Conservation (phyloP, 1,140 invertebrate genomes). For the Cataglyphis hispanica region DNA sequence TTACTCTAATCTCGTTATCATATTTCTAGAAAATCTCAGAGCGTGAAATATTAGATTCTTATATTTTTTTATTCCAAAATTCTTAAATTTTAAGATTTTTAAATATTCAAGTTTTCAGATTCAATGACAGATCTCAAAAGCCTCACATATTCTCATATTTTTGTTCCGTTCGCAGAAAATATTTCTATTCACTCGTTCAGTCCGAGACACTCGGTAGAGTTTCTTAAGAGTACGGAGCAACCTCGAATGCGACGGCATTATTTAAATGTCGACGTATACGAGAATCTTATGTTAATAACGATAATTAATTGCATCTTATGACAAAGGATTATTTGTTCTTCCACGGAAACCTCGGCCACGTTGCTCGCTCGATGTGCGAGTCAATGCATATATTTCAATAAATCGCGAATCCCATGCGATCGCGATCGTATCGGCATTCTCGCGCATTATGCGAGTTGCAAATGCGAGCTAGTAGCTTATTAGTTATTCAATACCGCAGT, state of each 20-base stretch:
- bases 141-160: not conserved
- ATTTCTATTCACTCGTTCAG: not conserved
- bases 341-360: not conserved
- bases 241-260: not conserved
- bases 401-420: constrained; percentile 19
- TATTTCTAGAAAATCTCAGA: no score
- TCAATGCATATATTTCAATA: constrained; percentile 44
- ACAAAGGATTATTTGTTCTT: constrained; percentile 41
- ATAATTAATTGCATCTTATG: constrained; percentile 52
- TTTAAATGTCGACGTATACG: constrained; percentile 35
- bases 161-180: not conserved
- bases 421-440: constrained; percentile 1
- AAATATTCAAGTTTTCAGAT: not conserved
- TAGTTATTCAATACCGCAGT: constrained; percentile 24
- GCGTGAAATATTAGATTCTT: not conserved
- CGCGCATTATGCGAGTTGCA: not conserved
- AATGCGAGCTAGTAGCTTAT: constrained; percentile 6
- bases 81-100: not conserved
- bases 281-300: constrained; percentile 51
- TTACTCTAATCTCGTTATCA: not conserved
- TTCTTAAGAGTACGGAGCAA: not conserved
- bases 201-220: not conserved
- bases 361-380: not conserved
- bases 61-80: not conserved
- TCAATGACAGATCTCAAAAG: not conserved